Evolutionary conservation across 1,140 invertebrate species (phyloP).

Genomic region (Mercenaria mercenaria): DNA sequence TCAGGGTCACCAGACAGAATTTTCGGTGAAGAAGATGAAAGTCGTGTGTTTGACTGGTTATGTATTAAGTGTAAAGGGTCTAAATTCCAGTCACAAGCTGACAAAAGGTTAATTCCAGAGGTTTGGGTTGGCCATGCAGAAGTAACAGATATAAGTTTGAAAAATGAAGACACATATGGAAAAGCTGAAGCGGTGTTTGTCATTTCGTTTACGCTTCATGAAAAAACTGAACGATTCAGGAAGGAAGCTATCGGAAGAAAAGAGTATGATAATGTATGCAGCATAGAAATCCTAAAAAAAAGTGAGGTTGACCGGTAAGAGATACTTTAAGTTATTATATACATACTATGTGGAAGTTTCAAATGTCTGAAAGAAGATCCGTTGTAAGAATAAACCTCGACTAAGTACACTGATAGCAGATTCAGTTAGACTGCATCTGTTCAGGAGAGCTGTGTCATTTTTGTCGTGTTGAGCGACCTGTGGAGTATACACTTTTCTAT

Average conservation of each 20-base stretch:
- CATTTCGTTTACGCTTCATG: not conserved
- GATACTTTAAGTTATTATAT: too few relatives aligned
- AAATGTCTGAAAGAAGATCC: too few relatives aligned
- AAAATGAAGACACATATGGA: not conserved
- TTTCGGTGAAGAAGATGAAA: not conserved
- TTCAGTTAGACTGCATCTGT: too few relatives aligned
- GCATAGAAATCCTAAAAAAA: conserved; percentile 55
- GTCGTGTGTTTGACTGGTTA: conserved; percentile 53
- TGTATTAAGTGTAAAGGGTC: conserved; percentile 27
- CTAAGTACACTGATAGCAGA: too few relatives aligned
- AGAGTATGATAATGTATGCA: too few relatives aligned
- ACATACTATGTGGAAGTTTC: too few relatives aligned
- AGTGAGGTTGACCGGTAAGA: conserved; percentile 66
- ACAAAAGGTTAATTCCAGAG: not conserved
- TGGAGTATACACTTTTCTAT: too few relatives aligned
- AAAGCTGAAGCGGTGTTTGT: not conserved
- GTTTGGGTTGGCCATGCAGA: conserved; percentile 15
- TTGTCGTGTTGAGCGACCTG: too few relatives aligned
- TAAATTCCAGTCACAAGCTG: too few relatives aligned
- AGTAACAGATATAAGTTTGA: not conserved
- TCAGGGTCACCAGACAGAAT: not conserved
- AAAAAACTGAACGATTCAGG: not conserved
- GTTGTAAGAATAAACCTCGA: too few relatives aligned
- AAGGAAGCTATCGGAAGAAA: too few relatives aligned
- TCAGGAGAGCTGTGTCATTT: too few relatives aligned